Evolutionary conservation across 64 coral and sea anemone species (phyloP).

Genomic region (Montipora efflorescens): DNA sequence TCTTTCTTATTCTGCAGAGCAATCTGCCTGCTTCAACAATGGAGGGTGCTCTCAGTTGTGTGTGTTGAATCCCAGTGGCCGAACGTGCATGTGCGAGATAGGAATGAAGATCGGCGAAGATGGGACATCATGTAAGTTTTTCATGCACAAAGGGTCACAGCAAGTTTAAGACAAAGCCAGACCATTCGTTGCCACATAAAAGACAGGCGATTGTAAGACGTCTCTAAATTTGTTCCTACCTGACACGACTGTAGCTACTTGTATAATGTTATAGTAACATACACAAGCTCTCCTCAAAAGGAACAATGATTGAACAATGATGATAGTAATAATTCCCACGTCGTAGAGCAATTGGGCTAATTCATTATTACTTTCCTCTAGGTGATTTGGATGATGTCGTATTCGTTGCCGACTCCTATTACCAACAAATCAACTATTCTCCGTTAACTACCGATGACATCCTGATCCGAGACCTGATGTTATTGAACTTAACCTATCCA

Average conservation of each 20-base stretch:
- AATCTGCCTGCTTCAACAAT: slow-evolving; percentile 63
- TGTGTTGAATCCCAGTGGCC: slow-evolving; percentile 32
- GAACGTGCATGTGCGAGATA: slow-evolving; percentile 56
- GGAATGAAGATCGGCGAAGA: slow-evolving; percentile 60
- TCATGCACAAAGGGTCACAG: background rate
- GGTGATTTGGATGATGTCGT: background rate
- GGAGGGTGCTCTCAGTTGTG: slow-evolving; percentile 84
- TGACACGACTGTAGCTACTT: too few relatives aligned
- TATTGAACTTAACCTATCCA: background rate
- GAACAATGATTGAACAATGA: too few relatives aligned
- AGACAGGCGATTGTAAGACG: too few relatives aligned
- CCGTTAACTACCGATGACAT: background rate
- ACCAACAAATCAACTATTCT: slow-evolving; percentile 12
- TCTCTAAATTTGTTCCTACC: too few relatives aligned
- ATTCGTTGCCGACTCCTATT: slow-evolving; percentile 11
- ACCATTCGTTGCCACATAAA: too few relatives aligned
- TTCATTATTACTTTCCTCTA: too few relatives aligned
- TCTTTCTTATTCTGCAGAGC: background rate
- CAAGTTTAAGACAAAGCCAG: too few relatives aligned
- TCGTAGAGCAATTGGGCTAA: too few relatives aligned
- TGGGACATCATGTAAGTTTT: slow-evolving; percentile 60
- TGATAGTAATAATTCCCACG: too few relatives aligned
- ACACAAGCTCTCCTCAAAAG: too few relatives aligned
- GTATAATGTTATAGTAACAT: too few relatives aligned
- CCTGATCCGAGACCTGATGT: background rate